These are phyloP conservation scores for Morinoia aosen DNA, from an alignment of 2,888 invertebrate species.

Conservation along the genomic window DNA sequence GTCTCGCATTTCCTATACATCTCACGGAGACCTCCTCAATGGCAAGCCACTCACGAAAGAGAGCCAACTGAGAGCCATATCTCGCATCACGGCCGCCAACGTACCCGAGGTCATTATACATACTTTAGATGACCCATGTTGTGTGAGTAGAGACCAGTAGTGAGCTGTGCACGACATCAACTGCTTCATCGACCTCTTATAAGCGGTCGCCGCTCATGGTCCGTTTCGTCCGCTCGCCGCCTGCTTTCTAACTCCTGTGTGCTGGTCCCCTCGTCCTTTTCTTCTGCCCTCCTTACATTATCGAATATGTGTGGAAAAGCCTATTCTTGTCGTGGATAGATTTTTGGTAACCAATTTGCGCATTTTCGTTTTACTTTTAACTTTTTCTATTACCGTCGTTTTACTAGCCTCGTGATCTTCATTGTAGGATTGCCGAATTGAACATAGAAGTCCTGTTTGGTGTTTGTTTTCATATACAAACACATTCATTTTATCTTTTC, in stretches of 20 bases:
- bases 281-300: not conserved
- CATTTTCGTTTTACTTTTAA: not conserved
- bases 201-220: conserved; percentile 54
- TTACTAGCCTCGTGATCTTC: not conserved
- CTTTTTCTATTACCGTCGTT: not conserved
- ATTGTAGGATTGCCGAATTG: not conserved
- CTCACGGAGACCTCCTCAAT: conserved; percentile 90
- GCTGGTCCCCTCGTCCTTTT: not conserved
- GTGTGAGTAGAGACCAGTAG: conserved; percentile 68
- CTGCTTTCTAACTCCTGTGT: conserved; percentile 16
- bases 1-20: conserved; percentile 92
- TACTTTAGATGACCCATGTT: conserved; percentile 63
- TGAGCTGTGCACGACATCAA: not conserved
- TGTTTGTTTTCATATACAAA: not conserved
- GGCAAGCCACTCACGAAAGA: conserved; percentile 85
- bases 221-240: conserved; percentile 48
- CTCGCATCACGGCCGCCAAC: conserved; percentile 61
- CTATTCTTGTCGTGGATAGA: not conserved
- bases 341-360: not conserved
- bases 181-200: conserved; percentile 21
- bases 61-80: conserved; percentile 79
- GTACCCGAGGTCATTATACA: conserved; percentile 66
- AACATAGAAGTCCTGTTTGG: not conserved
- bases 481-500: conserved; percentile 8
- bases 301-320: not conserved